Evolutionary conservation across 2,113 vertebrate species (phyloP).

Genomic region (Lates calcarifer): DNA sequence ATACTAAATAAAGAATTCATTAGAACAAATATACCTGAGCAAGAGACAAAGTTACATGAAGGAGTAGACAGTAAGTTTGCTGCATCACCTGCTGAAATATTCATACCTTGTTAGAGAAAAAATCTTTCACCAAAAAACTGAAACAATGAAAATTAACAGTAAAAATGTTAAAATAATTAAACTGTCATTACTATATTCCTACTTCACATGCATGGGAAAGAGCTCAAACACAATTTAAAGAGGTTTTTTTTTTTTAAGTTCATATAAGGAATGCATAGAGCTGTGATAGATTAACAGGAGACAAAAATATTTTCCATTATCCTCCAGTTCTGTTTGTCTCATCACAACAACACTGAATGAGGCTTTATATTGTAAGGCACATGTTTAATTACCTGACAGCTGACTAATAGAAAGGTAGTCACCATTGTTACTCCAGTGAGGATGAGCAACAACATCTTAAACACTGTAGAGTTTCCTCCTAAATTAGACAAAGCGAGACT

Average conservation of each 20-base stretch:
- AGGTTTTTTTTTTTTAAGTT: not conserved
- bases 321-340: not conserved
- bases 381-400: slow-evolving; percentile 47
- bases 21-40: slow-evolving; percentile 64
- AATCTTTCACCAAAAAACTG: slow-evolving; percentile 6
- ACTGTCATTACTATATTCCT: not conserved
- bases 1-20: slow-evolving; percentile 9
- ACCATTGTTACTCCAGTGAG: not conserved
- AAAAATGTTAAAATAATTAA: not conserved
- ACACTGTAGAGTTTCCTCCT: not conserved
- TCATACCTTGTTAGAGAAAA: slow-evolving; percentile 13
- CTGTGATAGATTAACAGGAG: not conserved
- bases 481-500: not conserved
- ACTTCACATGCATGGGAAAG: slow-evolving; percentile 44
- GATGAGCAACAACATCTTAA: not conserved
- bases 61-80: slow-evolving; percentile 2
- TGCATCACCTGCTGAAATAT: slow-evolving; percentile 16
- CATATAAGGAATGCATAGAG: not conserved
- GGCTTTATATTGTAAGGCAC: slow-evolving; percentile 76
- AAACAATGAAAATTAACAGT: not conserved
- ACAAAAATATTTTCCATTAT: not conserved
- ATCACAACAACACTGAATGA: slow-evolving; percentile 28
- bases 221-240: not conserved
- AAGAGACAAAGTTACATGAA: slow-evolving; percentile 25
- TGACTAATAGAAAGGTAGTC: not conserved